Evolutionary conservation across 2,888 invertebrate species (phyloP).

Genomic region (Sarcophaga caerulescens): DNA sequence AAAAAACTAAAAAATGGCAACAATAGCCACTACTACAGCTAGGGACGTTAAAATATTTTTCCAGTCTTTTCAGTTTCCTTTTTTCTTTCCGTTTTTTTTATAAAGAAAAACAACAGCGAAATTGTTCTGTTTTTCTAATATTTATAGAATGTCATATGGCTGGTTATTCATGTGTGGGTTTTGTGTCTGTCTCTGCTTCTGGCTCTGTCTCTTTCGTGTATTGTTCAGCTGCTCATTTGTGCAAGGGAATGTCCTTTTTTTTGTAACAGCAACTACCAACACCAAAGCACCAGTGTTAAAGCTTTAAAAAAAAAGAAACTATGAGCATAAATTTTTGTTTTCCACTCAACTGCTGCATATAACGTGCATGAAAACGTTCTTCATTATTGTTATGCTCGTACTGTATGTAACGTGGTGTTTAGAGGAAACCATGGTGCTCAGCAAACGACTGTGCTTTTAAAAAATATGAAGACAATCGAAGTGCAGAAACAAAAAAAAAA

Average conservation of each 20-base stretch:
- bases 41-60: not conserved
- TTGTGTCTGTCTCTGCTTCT: not conserved
- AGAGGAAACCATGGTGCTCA: slow-evolving; percentile 8
- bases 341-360: too few species aligned
- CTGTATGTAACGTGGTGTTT: slow-evolving; percentile 2
- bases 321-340: not conserved
- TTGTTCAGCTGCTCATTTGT: slow-evolving; percentile 57
- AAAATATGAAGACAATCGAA: not conserved
- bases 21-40: slow-evolving; percentile 9
- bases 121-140: slow-evolving; percentile 32
- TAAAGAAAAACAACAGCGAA: not conserved
- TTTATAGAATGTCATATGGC: slow-evolving; percentile 55
- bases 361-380: too few species aligned
- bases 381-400: not conserved
- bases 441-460: not conserved
- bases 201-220: not conserved
- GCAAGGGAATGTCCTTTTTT: slow-evolving; percentile 63
- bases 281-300: not conserved
- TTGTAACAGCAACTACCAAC: slow-evolving; percentile 20
- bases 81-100: slow-evolving; percentile 23
- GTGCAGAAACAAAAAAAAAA: slow-evolving; percentile 6
- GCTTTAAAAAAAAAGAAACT: not conserved
- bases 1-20: not conserved
- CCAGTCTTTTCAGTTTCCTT: not conserved
- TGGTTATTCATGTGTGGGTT: slow-evolving; percentile 36